phyloP scores from a whole-genome alignment of 2,113 vertebrate species.

The Nibea coibor region DNA sequence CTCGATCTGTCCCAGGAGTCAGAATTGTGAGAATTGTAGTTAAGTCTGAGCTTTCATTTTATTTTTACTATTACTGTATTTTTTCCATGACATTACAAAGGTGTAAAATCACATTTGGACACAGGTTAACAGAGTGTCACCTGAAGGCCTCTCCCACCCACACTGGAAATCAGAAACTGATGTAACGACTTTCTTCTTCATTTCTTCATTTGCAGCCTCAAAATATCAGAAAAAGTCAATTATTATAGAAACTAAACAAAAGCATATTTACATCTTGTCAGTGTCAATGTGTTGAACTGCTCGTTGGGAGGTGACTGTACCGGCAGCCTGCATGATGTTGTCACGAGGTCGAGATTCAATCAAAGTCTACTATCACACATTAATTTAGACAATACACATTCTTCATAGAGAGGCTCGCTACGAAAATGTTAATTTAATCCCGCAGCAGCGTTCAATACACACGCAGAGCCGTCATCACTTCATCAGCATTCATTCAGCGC shows the following conservation, averaged over 20 bases:
- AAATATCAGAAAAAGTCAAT: not conserved
- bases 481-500: slow-evolving; percentile 14
- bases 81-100: not conserved
- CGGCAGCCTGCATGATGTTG: not conserved
- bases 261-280: too few relatives aligned
- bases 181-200: not conserved
- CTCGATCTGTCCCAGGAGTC: not conserved
- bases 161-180: not conserved
- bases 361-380: slow-evolving; percentile 53
- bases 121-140: not conserved
- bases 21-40: not conserved
- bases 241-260: not conserved
- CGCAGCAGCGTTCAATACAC: slow-evolving; percentile 55
- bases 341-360: slow-evolving; percentile 43
- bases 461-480: slow-evolving; percentile 56
- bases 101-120: not conserved
- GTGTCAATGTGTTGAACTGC: not conserved
- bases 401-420: slow-evolving; percentile 50
- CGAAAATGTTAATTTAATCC: slow-evolving; percentile 76
- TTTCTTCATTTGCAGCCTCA: not conserved
- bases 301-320: slow-evolving; percentile 15
- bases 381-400: slow-evolving; percentile 73
- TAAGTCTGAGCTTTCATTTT: not conserved
- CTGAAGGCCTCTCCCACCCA: not conserved
- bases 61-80: too few relatives aligned